Evolutionary conservation across 2,888 invertebrate genomes (phyloP).

Genomic region (Prenolepis imparis): DNA sequence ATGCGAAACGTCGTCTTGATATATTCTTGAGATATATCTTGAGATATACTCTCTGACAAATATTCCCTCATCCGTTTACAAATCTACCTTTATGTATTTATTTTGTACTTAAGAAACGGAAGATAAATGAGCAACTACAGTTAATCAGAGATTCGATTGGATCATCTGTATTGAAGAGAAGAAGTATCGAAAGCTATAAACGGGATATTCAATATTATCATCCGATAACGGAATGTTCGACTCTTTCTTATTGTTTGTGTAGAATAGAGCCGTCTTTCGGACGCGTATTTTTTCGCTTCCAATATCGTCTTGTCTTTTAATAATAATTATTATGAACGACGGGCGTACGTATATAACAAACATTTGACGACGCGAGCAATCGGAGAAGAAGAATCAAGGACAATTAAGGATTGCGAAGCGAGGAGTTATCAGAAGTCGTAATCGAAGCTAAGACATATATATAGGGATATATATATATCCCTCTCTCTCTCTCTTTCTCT

Average conservation of each 20-base stretch:
- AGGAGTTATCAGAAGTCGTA: slow-evolving; percentile 45
- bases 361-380: slow-evolving; percentile 24
- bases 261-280: not conserved
- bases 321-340: slow-evolving; percentile 5
- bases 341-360: not conserved
- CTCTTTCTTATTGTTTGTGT: not conserved
- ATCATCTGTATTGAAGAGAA: not conserved
- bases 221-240: not conserved
- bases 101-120: not conserved
- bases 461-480: too few species aligned
- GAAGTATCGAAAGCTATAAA: not conserved
- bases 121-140: slow-evolving; percentile 13
- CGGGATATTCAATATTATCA: not conserved
- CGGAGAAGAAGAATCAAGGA: not conserved
- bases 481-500: slow-evolving; percentile 32
- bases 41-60: slow-evolving; percentile 30
- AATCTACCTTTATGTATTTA: slow-evolving; percentile 26
- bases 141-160: slow-evolving; percentile 52
- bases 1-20: slow-evolving; percentile 22
- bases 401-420: slow-evolving; percentile 54
- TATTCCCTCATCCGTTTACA: slow-evolving; percentile 34
- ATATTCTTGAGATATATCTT: slow-evolving; percentile 14
- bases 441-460: slow-evolving; percentile 10
- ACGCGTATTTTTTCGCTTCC: not conserved
- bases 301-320: slow-evolving; percentile 3